Base-by-base conservation (phyloP, 2,113 vertebrate species). In the Etia nguti region DNA sequence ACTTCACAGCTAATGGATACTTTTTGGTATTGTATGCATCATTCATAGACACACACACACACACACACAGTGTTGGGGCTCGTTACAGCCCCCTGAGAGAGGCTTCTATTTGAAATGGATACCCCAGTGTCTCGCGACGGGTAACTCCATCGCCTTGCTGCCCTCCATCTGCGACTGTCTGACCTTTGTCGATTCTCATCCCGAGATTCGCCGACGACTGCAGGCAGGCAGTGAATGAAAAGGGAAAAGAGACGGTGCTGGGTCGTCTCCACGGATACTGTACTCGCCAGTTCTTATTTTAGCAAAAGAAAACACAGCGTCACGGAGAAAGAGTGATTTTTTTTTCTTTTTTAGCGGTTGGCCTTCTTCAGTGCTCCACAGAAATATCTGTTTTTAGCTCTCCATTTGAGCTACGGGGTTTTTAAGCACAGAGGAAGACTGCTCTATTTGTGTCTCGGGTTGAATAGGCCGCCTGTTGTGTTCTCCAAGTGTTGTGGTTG, bases 181-280 rank as follows among this genome's bases (percentile, higher is more conserved):
- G 95, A 95, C 95, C 95, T 94, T 88, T 90, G 52, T 62, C 60
- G 90, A 87, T 90, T 87, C 91, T 85, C 88, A 83, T 89, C 80
- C 83, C 1, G 73, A 88, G 81, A 68, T 55, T 81, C 16, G 12
- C 62, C 87, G 43, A 36, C 86, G 82, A 59, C 85, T 50, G 6
- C 88, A 86, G 88, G 85, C 83, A 73, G 86, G 83, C 84, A 80
- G 81, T 52, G 86, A 87, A 92, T 89, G 92, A 87, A 88, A 65
- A 86, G 65, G 70, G 68, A 59, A 62, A 60, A 22, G 83, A 84
- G 89, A 86, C 10, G 80, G 84, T 81, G 82, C 86, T 20, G 68
- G 80, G 80, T 80, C 60, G 62, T 92, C 92, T 93, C 88, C 89
- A 29, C 89, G 68, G 68, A 88, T 86, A 77, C 82, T 77, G 80